These are phyloP conservation scores for Maniola hyperantus DNA, from an alignment of 2,888 invertebrate genomes.

Conservation along the genomic window DNA sequence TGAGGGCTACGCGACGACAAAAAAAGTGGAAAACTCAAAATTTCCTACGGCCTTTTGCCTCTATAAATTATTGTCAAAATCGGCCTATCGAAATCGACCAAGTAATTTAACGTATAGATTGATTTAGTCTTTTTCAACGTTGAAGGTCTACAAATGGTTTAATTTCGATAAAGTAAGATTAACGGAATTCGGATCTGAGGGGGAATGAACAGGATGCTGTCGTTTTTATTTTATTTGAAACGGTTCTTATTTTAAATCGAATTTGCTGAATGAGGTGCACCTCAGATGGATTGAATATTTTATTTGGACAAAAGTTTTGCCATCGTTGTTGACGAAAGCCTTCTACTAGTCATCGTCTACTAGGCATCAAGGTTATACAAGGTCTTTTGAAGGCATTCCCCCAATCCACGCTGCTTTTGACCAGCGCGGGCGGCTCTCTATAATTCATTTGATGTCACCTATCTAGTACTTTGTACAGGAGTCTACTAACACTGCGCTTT, in stretches of 20 bases:
- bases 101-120: constrained; percentile 76
- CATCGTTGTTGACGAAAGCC: too few relatives aligned
- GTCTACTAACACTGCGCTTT: too few relatives aligned
- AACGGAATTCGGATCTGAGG: constrained; percentile 54
- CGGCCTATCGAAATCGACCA: constrained; percentile 72
- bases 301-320: background rate
- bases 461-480: too few relatives aligned
- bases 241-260: constrained; percentile 14
- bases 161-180: constrained; percentile 64
- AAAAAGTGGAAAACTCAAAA: too few relatives aligned
- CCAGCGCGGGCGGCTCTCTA: too few relatives aligned
- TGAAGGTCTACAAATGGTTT: constrained; percentile 71
- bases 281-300: background rate
- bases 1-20: too few relatives aligned
- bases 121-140: constrained; percentile 63
- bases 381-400: too few relatives aligned
- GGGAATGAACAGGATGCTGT: constrained; percentile 43
- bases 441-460: too few relatives aligned
- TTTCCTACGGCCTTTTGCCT: too few relatives aligned
- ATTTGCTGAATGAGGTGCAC: background rate
- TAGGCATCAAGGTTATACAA: too few relatives aligned
- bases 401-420: too few relatives aligned
- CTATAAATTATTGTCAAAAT: constrained; percentile 47
- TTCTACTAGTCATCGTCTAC: too few relatives aligned
- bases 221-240: constrained; percentile 33